These are phyloP conservation scores for Drosophila kambysellisi DNA, from an alignment of 2,888 invertebrate species.

Conservation along the genomic window DNA sequence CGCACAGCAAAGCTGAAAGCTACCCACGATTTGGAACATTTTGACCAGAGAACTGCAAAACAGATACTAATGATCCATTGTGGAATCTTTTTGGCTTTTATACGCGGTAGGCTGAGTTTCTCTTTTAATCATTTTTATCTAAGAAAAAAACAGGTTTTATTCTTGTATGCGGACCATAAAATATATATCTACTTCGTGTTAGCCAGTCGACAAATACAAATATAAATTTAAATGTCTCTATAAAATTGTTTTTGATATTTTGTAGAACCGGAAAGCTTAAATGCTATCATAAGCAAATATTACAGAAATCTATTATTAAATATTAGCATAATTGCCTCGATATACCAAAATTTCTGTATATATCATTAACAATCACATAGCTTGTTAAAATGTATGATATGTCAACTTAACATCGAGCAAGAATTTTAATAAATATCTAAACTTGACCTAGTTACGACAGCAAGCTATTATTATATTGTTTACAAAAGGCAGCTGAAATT, in stretches of 20 bases:
- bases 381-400: not conserved
- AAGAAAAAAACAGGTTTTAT: not conserved
- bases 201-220: not conserved
- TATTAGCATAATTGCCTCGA: not conserved
- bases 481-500: not conserved
- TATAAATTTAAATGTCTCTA: not conserved
- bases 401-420: not conserved
- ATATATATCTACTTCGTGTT: not conserved
- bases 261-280: not conserved
- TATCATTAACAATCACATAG: not conserved
- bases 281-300: not conserved
- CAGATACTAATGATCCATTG: not conserved
- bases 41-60: not conserved
- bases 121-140: not conserved
- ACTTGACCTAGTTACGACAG: not conserved
- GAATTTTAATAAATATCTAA: not conserved
- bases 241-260: not conserved
- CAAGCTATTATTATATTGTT: not conserved
- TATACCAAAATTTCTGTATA: not conserved
- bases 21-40: not conserved
- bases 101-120: not conserved
- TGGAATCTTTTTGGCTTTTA: not conserved
- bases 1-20: not conserved
- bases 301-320: not conserved
- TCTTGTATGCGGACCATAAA: not conserved